A percentile compares a stretch with the other conserved stretches of the same genome.
Evolutionary conservation across 53 echinoderm and acorn worm genomes (phyloP).

Genomic region (Echinarachnius parma): DNA sequence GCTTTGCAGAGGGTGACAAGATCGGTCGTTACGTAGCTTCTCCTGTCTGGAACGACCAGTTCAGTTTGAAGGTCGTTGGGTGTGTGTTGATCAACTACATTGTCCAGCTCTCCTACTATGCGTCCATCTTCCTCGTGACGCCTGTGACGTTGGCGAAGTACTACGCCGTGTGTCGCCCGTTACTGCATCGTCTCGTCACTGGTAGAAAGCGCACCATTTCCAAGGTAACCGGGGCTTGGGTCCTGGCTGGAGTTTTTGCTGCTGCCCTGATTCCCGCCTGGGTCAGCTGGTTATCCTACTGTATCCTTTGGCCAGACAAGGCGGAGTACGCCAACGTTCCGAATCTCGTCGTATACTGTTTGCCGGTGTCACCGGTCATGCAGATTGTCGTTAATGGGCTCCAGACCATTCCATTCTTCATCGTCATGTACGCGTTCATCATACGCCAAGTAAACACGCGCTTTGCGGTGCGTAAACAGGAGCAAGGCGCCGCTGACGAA

Average conservation of each 20-base stretch:
- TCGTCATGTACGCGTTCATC: slow-evolving; percentile 68
- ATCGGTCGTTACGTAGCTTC: slow-evolving; percentile 55
- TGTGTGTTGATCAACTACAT: slow-evolving; percentile 56
- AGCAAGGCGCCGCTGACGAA: slow-evolving; percentile 15
- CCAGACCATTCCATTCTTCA: slow-evolving; percentile 72
- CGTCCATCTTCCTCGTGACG: slow-evolving; percentile 66
- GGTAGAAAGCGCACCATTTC: slow-evolving; percentile 56
- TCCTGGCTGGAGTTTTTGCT: slow-evolving; percentile 47
- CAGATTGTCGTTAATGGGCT: slow-evolving; percentile 48
- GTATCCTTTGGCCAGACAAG: slow-evolving; percentile 61
- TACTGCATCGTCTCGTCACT: slow-evolving; percentile 54
- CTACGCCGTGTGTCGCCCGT: slow-evolving; percentile 72
- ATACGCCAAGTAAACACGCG: slow-evolving; percentile 44
- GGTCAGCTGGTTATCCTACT: slow-evolving; percentile 35
- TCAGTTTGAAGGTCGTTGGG: slow-evolving; percentile 48
- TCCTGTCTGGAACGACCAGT: slow-evolving; percentile 55
- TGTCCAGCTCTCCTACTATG: slow-evolving; percentile 57
- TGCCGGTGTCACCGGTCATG: slow-evolving; percentile 11
- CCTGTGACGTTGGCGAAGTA: slow-evolving; percentile 79
- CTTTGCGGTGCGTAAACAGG: slow-evolving; percentile 37
- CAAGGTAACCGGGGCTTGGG: slow-evolving; percentile 46
- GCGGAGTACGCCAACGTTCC: slow-evolving; percentile 46
- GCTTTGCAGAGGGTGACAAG: slow-evolving; percentile 68
- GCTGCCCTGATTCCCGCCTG: slow-evolving; percentile 58
- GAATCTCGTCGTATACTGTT: slow-evolving; percentile 40